Evolutionary conservation across 2,888 invertebrate species (phyloP), one percentile per base, ranked within the genome.

Genomic region (Drosophila merina): DNA sequence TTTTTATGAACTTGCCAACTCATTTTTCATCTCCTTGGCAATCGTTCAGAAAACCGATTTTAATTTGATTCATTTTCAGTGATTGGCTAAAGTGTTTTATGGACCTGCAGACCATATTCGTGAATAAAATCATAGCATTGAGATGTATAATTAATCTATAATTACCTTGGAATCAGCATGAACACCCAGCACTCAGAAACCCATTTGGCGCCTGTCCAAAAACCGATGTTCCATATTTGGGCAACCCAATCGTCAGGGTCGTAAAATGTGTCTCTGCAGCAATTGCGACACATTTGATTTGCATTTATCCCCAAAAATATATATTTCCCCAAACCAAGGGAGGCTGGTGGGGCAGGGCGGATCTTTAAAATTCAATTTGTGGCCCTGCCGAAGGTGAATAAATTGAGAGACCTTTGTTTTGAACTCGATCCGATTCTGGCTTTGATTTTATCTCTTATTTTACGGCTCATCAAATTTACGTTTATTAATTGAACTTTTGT

Each of bases 271-370:
- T 75, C 57, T 78, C 67, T 76, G 72, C 54, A 75, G 56, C 81
- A 79, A 87, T 79, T 82, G 85, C 79, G 66, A 77, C 79, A 85
- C 86, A 63, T 73, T 67, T 71, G 64, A 87, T 87, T 87, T 81
- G 72, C 85, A 82, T 87, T 64, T 66, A 66, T 38, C 82, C 71
- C n/a, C n/a, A 36, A 36, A 36, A 36, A 52, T 71, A 76, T 64
- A 73, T 59, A 71, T 70, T 5, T 36, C 8, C 40, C 40, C 14
- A 67, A 28, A 12, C 42, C 9, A 31, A 14, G 12, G 26, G 33
- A 28, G 26, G 26, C 12, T 25, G 8, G 9, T 30, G 51, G 14
- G 45, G 51, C 7, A 20, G 44, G 38, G 57, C 30, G 51, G 54
- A 36, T 47, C 30, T 66, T 38, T 36, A 48, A 48, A 48, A 55